Percentiles rank a stretch among this genome's conserved stretches.
Evolutionary conservation across 2,888 invertebrate genomes (phyloP).

Genomic region (Thumatha senex): DNA sequence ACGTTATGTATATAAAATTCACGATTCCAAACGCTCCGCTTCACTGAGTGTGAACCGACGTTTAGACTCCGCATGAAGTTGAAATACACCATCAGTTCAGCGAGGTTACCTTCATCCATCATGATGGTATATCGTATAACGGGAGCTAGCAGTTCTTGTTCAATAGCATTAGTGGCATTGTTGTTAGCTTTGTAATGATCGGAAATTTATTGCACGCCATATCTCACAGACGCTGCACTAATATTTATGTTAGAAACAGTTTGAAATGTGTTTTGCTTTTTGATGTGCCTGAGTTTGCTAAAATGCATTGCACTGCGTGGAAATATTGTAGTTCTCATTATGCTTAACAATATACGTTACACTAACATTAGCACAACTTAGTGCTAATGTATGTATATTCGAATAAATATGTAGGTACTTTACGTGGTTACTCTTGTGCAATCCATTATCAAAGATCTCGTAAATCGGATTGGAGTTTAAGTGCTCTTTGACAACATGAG

Average conservation of each 20-base stretch:
- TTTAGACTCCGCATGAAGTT: conserved; percentile 5
- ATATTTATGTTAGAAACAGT: conserved; percentile 11
- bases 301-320: neutral
- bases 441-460: too few species aligned
- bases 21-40: too few species aligned
- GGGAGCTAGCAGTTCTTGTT: conserved; percentile 35
- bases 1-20: too few species aligned
- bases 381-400: too few species aligned
- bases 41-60: too few species aligned
- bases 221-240: conserved; percentile 3
- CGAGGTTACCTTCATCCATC: conserved; percentile 21
- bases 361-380: too few species aligned
- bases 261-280: neutral
- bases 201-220: conserved; percentile 23
- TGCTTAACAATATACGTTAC: too few species aligned
- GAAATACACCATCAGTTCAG: conserved; percentile 15
- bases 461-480: too few species aligned
- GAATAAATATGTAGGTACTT: too few species aligned
- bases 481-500: too few species aligned
- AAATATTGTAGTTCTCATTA: too few species aligned
- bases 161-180: conserved; percentile 37
- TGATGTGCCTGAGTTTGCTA: neutral
- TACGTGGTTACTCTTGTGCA: too few species aligned
- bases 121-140: conserved; percentile 33
- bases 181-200: conserved; percentile 28